Base-by-base conservation (phyloP, 2,888 invertebrate genomes). In the Diogma glabrata region DNA sequence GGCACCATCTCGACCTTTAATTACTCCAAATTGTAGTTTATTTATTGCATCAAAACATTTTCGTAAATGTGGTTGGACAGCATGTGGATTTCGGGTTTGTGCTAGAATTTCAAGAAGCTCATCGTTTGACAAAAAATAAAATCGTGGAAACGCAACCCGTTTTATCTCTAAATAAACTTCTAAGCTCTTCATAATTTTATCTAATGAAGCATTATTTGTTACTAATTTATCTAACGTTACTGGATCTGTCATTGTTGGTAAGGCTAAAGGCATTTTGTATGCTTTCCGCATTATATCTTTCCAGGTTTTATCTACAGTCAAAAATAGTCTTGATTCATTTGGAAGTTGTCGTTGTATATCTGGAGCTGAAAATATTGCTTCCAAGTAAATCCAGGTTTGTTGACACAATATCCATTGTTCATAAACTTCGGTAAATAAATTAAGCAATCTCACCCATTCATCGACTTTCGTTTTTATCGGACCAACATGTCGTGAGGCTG, bases 271-370 rank as follows among this genome's bases (percentile, higher is more conserved):
- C 55, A 84, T 81, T 72, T 88, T 89, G 24, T 83, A 81, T 2
- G 87, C 79, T 63, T 80, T 80, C 50, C 89, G 76, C 82, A 92
- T 89, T 24, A 88, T 81, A 56, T 89, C 89, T 64, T 91, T 91
- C 79, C 88, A 93, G 1, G 86, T 86, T 64, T 89, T 92, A 64
- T 94, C 92, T 0, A 93, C 92, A 50, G 81, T 75, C 4, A 77
- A 76, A 65, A 94, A 95, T 62, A 92, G 77, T 62, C 87, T 84
- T 0, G 92, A 87, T 67, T 95, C 94, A 58, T 84, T 81, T 0
- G 94, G 94, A 63, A 95, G 72, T 64, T 94, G 94, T 12, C 91
- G 79, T 66, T 93, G 90, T 59, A 95, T 95, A 63, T 94, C 94
- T 0, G 93, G 90, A 0, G 94, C 92, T 8, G 89, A 85, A 67